Evolutionary conservation across 2,888 invertebrate genomes (phyloP).

Genomic region (Physocephala rufipes): DNA sequence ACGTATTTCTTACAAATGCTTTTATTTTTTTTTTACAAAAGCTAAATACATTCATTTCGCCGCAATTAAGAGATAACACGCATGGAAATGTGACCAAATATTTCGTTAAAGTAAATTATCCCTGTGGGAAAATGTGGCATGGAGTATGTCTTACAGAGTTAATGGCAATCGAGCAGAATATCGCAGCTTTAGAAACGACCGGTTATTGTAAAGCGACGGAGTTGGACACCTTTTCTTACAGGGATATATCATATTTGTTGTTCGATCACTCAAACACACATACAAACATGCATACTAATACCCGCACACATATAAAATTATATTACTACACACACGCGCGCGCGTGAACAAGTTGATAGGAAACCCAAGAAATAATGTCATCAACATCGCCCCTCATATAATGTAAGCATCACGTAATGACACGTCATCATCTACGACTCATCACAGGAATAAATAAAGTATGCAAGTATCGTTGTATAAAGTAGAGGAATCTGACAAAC

Average conservation of each 20-base stretch:
- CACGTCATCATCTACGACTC: slow-evolving; percentile 9
- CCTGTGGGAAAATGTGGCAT: too few species aligned
- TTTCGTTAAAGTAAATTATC: slow-evolving; percentile 24
- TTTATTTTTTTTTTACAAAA: too few species aligned
- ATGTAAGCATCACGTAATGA: slow-evolving; percentile 11
- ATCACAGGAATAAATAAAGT: not conserved
- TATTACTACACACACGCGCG: not conserved
- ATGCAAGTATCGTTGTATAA: not conserved
- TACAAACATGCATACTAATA: not conserved
- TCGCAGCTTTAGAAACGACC: too few species aligned
- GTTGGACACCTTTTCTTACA: too few species aligned
- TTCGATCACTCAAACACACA: too few species aligned
- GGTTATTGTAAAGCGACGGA: too few species aligned
- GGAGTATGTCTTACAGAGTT: too few species aligned
- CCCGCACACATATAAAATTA: not conserved
- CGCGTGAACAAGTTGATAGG: not conserved
- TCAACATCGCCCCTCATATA: not conserved
- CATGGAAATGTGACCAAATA: slow-evolving; percentile 18
- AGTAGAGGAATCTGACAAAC: not conserved
- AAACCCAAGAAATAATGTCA: not conserved
- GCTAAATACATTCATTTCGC: too few species aligned
- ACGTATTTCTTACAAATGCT: not conserved
- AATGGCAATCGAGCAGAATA: too few species aligned
- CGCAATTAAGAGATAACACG: slow-evolving; percentile 6
- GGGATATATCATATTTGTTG: not conserved